Percentiles rank a stretch among this genome's conserved stretches.
These are phyloP conservation scores for Drosophila demipolita DNA, from an alignment of 2,888 invertebrate genomes.

Conservation along the genomic window DNA sequence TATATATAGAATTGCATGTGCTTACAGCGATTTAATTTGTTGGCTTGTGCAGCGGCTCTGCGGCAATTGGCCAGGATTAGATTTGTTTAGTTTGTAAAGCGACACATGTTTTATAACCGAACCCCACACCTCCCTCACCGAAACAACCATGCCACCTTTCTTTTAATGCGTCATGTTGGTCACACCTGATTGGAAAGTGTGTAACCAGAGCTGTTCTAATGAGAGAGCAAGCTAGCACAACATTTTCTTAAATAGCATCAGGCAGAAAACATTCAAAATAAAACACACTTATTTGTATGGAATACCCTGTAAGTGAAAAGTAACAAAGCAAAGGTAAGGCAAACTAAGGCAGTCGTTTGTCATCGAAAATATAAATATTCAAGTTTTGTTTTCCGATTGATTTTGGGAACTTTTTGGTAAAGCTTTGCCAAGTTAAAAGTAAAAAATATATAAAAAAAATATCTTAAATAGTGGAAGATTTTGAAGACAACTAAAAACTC, in stretches of 20 bases:
- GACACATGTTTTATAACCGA: background rate
- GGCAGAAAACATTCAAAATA: background rate
- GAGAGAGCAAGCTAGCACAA: background rate
- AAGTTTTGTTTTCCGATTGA: background rate
- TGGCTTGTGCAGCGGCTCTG: constrained; percentile 10
- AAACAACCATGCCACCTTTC: background rate
- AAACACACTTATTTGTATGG: background rate
- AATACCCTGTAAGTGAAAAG: constrained; percentile 1
- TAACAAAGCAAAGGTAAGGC: background rate
- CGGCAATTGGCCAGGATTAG: constrained; percentile 14
- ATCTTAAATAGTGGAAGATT: too few relatives aligned
- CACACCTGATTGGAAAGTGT: constrained; percentile 31
- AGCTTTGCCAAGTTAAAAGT: background rate
- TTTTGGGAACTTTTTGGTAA: background rate
- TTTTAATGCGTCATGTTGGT: background rate
- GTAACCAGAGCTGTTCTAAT: background rate
- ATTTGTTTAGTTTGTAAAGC: constrained; percentile 12
- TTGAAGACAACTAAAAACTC: background rate
- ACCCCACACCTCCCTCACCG: background rate
- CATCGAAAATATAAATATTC: background rate
- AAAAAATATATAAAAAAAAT: background rate
- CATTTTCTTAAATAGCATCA: constrained; percentile 6
- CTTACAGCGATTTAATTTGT: constrained; percentile 11
- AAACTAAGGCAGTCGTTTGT: background rate
- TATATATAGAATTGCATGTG: background rate